Conservation (phyloP, 2,113 vertebrate genomes). For the Orthonyx spaldingii region DNA sequence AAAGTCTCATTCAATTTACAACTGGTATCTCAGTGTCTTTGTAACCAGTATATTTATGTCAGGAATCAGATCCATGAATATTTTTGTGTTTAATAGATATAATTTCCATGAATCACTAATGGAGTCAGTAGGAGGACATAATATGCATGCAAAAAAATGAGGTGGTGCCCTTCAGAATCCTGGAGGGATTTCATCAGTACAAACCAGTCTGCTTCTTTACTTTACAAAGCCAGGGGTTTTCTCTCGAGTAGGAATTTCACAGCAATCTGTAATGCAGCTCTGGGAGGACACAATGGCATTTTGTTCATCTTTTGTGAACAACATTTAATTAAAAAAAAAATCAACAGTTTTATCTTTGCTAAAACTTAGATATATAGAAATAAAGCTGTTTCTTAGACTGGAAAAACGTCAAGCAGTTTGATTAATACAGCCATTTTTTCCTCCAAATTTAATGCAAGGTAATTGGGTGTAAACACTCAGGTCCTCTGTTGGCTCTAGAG, state of each 20-base stretch:
- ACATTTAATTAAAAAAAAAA: background rate
- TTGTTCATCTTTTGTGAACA: background rate
- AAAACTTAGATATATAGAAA: background rate
- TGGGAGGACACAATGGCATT: background rate
- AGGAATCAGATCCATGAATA: conserved; percentile 41
- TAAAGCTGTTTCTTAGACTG: background rate
- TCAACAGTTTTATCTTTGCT: background rate
- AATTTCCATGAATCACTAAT: conserved; percentile 43
- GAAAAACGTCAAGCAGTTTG: background rate
- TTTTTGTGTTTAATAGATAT: conserved; percentile 25
- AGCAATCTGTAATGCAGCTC: background rate
- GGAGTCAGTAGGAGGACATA: conserved; percentile 21
- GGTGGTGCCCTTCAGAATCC: conserved; percentile 28
- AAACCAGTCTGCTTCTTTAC: background rate
- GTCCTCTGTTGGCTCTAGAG: background rate
- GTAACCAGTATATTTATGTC: conserved; percentile 14
- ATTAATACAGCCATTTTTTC: background rate
- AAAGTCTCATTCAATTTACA: background rate
- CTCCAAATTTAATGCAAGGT: background rate
- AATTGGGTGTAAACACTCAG: background rate
- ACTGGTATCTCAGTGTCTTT: background rate
- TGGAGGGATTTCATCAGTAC: background rate
- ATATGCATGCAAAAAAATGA: conserved; percentile 16
- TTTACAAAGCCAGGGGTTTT: background rate
- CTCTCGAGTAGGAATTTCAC: conserved; percentile 13